phyloP scores from a whole-genome alignment of 2,888 invertebrate genomes.

The Drosophila colorata region DNA sequence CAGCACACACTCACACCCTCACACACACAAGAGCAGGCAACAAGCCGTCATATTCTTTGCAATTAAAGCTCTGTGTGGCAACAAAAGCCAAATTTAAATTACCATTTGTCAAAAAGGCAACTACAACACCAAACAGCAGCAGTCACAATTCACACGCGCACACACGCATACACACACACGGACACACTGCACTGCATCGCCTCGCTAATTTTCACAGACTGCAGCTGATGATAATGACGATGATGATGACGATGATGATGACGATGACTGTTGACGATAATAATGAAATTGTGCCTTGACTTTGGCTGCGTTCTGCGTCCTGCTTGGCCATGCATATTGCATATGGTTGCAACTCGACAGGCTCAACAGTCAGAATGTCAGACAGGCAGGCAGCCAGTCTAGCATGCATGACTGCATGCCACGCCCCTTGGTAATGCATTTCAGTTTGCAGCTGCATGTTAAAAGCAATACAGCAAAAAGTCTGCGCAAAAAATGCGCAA shows the following conservation, averaged over 20 bases:
- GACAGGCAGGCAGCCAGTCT: slow-evolving; percentile 13
- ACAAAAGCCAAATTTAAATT: slow-evolving; percentile 79
- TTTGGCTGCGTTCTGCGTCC: slow-evolving; percentile 19
- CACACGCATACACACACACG: slow-evolving; percentile 6
- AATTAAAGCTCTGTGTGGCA: slow-evolving; percentile 47
- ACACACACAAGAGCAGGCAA: slow-evolving; percentile 2
- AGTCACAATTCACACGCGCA: slow-evolving; percentile 22
- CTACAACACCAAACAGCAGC: slow-evolving; percentile 19
- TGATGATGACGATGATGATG: slow-evolving; percentile 6
- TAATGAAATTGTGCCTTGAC: slow-evolving; percentile 38
- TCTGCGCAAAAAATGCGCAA: slow-evolving; percentile 23
- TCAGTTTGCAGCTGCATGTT: slow-evolving; percentile 13
- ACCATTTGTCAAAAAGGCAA: slow-evolving; percentile 70
- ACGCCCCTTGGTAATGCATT: slow-evolving; percentile 36
- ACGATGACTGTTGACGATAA: slow-evolving; percentile 8
- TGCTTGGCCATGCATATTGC: slow-evolving; percentile 49
- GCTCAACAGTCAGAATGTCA: not conserved
- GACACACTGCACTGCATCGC: slow-evolving; percentile 3
- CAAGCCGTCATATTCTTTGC: slow-evolving; percentile 15
- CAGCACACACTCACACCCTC: slow-evolving; percentile 12
- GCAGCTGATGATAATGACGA: not conserved
- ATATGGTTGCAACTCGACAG: slow-evolving; percentile 26
- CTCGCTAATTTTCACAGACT: slow-evolving; percentile 39
- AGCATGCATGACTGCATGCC: slow-evolving; percentile 34
- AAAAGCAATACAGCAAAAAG: slow-evolving; percentile 14